Evolutionary conservation across 2,888 invertebrate genomes (phyloP), one percentile per base, ranked within the genome.

Genomic region (Carpatolechia fugitivella): DNA sequence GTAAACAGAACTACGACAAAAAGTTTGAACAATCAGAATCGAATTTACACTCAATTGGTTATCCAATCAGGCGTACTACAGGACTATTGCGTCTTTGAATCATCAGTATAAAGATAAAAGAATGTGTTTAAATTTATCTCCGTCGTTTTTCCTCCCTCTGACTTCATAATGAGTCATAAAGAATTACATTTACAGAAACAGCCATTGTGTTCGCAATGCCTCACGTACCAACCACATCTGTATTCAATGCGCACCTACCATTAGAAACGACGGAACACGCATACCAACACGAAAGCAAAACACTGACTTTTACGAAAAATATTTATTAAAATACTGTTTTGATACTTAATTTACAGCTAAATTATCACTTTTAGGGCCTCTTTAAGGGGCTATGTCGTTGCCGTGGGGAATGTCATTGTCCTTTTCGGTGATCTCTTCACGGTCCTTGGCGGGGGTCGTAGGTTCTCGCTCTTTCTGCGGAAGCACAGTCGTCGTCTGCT

Each of bases 281-380:
- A 57, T 57, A 55, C 52, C 52, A 52, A 41, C 50, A 58, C 49
- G 46, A 52, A 67, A 72, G 62, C 72, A 74, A 80, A 82, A 81
- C 80, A 79, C 77, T 72, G 60, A 46, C 56, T 60, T 69, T 69
- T 72, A 71, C 76, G 80, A 82, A 44, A 82, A 74, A 82, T 78
- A 79, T 88, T 88, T 88, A 87, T 89, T 89, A 83, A 68, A 85
- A 83, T 85, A 85, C 81, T 82, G 78, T 69, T 68, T 78, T 76
- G 79, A 78, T 80, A 81, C 13, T 35, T 48, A 56, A 83, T 79
- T 80, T 82, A 86, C 58, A 62, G 60, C 69, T 80, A 80, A 59
- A 61, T 61, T 81, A 86, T 87, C 85, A 87, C 85, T 84, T 83
- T 75, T 24, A 24, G 24, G 24, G 24, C 24, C 24, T 4, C 6